phyloP scores from a whole-genome alignment of 2,797 vertebrate species.

The Sebastolobus alascanus region DNA sequence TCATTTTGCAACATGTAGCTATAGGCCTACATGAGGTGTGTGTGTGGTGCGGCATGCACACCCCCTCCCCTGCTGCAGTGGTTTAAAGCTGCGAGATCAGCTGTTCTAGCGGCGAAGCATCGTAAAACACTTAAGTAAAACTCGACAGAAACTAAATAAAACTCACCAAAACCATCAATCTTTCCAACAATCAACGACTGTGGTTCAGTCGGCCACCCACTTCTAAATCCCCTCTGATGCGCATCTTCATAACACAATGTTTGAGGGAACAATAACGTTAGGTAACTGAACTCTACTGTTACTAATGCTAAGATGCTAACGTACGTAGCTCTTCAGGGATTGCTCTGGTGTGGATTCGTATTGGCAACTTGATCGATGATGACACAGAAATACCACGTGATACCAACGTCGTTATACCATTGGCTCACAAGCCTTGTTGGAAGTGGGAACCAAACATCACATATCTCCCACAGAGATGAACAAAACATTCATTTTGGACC shows the following conservation, averaged over 20 bases:
- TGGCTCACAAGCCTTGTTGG: neutral
- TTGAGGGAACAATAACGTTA: neutral
- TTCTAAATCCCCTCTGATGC: neutral
- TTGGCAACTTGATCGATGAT: too few relatives aligned
- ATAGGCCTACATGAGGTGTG: neutral
- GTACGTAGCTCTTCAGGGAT: neutral
- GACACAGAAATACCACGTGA: too few relatives aligned
- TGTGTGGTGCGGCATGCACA: neutral
- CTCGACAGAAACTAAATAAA: neutral
- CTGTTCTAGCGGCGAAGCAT: neutral
- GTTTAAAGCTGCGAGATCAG: neutral
- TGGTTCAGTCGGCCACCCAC: neutral
- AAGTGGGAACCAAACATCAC: neutral
- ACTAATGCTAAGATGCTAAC: neutral
- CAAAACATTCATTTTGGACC: neutral
- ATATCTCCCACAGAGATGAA: neutral
- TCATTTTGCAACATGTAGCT: neutral
- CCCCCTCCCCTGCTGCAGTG: neutral
- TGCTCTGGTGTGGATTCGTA: neutral
- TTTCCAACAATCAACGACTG: neutral
- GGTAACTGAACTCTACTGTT: neutral
- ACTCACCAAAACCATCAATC: neutral
- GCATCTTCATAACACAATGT: neutral
- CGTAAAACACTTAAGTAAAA: neutral
- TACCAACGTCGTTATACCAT: neutral